phyloP scores from a whole-genome alignment of 2,113 vertebrate species.

The Parotia lawesii region DNA sequence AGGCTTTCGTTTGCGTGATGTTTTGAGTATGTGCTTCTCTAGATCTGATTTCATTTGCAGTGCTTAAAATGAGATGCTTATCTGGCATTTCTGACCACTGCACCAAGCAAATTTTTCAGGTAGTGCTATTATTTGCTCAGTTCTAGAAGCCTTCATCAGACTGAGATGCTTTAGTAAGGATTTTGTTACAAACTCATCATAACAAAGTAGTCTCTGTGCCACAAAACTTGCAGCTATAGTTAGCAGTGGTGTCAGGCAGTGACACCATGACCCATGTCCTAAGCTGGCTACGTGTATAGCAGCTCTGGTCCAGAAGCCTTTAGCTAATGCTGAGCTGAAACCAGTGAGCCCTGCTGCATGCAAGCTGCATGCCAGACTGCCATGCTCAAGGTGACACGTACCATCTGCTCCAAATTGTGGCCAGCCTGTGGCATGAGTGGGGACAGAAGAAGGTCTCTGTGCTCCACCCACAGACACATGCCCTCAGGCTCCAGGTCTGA shows the following conservation, averaged over 20 bases:
- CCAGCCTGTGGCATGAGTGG: neutral
- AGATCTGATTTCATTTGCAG: neutral
- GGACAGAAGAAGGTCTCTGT: accelerated
- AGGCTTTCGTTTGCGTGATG: neutral
- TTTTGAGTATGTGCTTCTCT: neutral
- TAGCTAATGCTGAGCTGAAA: neutral
- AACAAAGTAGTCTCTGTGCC: neutral
- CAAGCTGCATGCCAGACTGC: neutral
- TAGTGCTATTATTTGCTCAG: neutral
- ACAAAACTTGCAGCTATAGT: neutral
- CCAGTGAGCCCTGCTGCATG: neutral
- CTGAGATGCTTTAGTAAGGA: neutral
- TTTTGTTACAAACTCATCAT: neutral
- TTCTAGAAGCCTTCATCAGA: neutral
- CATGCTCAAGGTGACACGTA: neutral
- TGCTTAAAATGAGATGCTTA: neutral
- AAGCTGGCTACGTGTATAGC: neutral
- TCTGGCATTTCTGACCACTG: neutral
- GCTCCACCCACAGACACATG: neutral
- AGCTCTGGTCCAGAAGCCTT: neutral
- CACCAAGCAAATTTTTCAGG: neutral
- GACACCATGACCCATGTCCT: neutral
- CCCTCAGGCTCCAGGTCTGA: neutral
- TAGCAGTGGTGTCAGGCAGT: neutral
- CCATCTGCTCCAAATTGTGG: neutral